Conservation (phyloP, 2,113 vertebrate species). For the Clarias magur region DNA sequence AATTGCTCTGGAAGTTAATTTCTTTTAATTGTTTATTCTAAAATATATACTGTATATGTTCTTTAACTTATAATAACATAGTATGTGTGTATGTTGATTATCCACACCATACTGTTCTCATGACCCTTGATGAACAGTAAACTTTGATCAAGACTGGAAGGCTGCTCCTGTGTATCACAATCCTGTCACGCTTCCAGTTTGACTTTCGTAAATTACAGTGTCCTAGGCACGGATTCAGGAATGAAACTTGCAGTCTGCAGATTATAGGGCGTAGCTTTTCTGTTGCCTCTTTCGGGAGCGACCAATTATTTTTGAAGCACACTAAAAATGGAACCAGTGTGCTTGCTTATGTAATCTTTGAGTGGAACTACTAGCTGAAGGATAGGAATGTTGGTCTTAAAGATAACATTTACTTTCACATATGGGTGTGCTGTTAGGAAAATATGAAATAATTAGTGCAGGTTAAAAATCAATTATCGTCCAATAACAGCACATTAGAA, state of each 20-base stretch:
- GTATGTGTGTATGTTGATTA: conserved; percentile 57
- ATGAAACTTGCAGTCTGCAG: too few relatives aligned
- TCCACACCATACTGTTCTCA: conserved; percentile 52
- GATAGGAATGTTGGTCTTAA: too few relatives aligned
- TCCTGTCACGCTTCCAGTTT: not conserved
- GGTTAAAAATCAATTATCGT: too few relatives aligned
- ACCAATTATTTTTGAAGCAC: not conserved
- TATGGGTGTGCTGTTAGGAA: too few relatives aligned
- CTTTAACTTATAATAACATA: conserved; percentile 41
- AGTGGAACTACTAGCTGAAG: too few relatives aligned
- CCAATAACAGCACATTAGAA: too few relatives aligned
- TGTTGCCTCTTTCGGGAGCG: not conserved
- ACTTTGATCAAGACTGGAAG: conserved; percentile 4
- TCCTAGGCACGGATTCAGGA: not conserved
- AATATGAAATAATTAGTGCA: too few relatives aligned
- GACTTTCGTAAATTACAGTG: conserved; percentile 21
- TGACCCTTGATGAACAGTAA: conserved; percentile 27
- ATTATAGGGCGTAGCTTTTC: too few relatives aligned
- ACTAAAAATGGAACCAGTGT: not conserved
- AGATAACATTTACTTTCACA: too few relatives aligned
- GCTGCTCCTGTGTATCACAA: not conserved
- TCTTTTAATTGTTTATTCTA: conserved; percentile 52
- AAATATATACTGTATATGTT: conserved; percentile 31
- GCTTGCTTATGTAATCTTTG: too few relatives aligned
- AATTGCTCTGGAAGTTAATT: conserved; percentile 49